phyloP scores from a whole-genome alignment of 2,113 vertebrate species.

The Silurus meridionalis region DNA sequence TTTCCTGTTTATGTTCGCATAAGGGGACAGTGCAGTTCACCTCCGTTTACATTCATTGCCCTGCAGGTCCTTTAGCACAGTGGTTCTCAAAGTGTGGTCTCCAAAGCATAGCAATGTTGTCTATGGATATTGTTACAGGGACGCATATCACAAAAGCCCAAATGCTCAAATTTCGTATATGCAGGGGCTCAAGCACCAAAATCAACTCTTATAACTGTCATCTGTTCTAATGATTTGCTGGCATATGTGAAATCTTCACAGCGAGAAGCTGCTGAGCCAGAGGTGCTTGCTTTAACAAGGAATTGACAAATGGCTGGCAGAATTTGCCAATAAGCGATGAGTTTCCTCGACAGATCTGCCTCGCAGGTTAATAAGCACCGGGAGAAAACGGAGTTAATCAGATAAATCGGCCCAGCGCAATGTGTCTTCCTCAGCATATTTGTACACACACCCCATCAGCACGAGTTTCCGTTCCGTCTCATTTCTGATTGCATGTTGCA shows the following conservation, averaged over 20 bases:
- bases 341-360: constrained; percentile 11
- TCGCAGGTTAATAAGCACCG: constrained; percentile 38
- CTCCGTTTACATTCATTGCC: background rate
- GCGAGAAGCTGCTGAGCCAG: background rate
- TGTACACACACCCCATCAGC: background rate
- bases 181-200: background rate
- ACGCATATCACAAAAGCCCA: background rate
- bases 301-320: constrained; percentile 17
- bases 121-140: background rate
- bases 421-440: background rate
- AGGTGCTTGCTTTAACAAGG: constrained; percentile 18
- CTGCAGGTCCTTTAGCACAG: background rate
- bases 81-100: background rate
- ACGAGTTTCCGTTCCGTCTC: background rate
- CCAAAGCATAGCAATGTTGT: background rate
- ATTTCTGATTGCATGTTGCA: background rate
- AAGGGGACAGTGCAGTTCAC: background rate
- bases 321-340: constrained; percentile 31
- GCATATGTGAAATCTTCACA: background rate
- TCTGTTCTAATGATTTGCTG: background rate
- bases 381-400: constrained; percentile 34
- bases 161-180: background rate
- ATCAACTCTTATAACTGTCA: background rate
- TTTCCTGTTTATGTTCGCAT: background rate
- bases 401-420: constrained; percentile 4